Evolutionary conservation across 2,888 invertebrate species (phyloP).

Genomic region (Plusia festucae): DNA sequence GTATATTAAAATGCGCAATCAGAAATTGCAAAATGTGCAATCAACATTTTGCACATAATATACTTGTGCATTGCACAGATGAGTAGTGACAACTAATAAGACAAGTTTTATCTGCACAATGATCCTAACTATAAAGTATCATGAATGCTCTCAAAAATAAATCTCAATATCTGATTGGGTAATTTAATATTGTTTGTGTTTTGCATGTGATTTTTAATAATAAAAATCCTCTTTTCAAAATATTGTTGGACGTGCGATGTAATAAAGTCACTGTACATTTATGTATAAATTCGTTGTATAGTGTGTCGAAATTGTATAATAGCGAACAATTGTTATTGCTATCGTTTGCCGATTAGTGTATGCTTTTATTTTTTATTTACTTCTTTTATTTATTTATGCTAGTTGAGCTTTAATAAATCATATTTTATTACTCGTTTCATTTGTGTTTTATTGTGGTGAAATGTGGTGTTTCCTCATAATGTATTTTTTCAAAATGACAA

Average conservation of each 20-base stretch:
- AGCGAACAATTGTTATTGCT: constrained; percentile 55
- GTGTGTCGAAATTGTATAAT: constrained; percentile 55
- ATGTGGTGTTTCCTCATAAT: no score
- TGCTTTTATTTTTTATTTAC: constrained; percentile 61
- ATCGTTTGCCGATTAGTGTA: constrained; percentile 55
- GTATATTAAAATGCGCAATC: not conserved
- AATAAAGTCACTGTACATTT: constrained; percentile 48
- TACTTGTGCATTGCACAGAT: not conserved
- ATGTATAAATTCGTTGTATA: constrained; percentile 53
- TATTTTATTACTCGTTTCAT: constrained; percentile 80
- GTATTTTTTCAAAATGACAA: no score
- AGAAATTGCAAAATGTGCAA: not conserved
- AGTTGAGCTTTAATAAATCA: constrained; percentile 83
- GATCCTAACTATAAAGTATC: no score
- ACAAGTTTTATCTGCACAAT: no score
- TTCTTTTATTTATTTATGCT: constrained; percentile 78
- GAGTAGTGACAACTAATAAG: not conserved
- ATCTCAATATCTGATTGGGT: not conserved
- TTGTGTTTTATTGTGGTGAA: constrained; percentile 66
- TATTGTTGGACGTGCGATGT: constrained; percentile 25
- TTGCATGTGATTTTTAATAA: constrained; percentile 23
- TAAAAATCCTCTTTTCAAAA: not conserved
- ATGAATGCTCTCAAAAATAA: not conserved
- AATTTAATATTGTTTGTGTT: constrained; percentile 13
- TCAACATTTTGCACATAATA: not conserved